These are phyloP conservation scores for Phoxinus phoxinus DNA, from an alignment of 2,113 vertebrate genomes.

Conservation along the genomic window DNA sequence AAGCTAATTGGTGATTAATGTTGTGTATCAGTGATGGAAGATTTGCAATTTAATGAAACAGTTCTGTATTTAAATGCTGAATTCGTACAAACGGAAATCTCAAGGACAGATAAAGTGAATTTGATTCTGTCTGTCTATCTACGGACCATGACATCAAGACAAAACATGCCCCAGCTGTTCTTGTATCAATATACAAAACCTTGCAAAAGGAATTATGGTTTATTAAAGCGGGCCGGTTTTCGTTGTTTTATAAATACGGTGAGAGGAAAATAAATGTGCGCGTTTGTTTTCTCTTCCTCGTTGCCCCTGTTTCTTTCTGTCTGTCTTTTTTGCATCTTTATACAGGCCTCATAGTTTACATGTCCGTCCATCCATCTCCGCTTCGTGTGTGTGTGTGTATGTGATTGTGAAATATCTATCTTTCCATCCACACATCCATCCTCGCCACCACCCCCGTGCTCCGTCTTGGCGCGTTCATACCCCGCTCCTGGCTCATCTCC, in stretches of 20 bases:
- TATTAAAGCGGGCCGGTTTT: constrained; percentile 78
- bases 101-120: constrained; percentile 71
- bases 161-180: constrained; percentile 76
- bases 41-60: constrained; percentile 94
- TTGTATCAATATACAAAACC: constrained; percentile 78
- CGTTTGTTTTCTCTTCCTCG: constrained; percentile 74
- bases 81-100: constrained; percentile 79
- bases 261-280: constrained; percentile 77
- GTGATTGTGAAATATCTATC: constrained; percentile 62
- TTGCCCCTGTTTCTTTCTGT: constrained; percentile 15
- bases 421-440: constrained; percentile 62
- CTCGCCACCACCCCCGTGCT: constrained; percentile 33
- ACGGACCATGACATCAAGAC: constrained; percentile 9
- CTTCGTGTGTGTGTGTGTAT: constrained; percentile 44
- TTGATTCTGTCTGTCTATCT: background rate
- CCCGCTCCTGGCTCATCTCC: constrained; percentile 67
- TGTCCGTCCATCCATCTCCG: constrained; percentile 61
- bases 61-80: constrained; percentile 90
- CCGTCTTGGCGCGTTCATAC: constrained; percentile 73
- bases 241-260: constrained; percentile 76
- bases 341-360: constrained; percentile 51
- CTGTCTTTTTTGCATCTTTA: constrained; percentile 8
- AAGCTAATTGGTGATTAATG: constrained; percentile 99
- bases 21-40: constrained; percentile 96
- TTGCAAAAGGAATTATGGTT: constrained; percentile 82